Percentiles rank a stretch among this genome's conserved stretches.
Evolutionary conservation across 1,140 invertebrate species (phyloP).

Genomic region (Amphibalanus amphitrite): DNA sequence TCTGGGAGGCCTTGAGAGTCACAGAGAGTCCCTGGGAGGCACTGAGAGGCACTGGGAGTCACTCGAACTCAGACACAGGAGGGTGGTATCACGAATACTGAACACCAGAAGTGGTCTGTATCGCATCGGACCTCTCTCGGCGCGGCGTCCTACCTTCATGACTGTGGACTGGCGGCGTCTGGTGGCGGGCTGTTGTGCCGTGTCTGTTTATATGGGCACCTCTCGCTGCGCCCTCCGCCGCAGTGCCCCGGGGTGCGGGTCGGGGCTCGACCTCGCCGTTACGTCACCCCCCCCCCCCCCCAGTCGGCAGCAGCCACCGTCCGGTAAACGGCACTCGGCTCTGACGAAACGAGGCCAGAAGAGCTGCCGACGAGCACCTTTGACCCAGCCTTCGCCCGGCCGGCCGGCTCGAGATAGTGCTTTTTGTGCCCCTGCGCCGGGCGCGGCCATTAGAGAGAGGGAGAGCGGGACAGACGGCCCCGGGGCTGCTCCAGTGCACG

Average conservation of each 20-base stretch:
- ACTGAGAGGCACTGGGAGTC: no score
- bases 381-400: background rate
- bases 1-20: no score
- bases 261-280: background rate
- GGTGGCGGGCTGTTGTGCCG: background rate
- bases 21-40: no score
- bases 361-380: background rate
- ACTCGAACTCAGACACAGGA: no score
- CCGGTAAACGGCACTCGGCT: background rate
- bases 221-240: background rate
- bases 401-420: no score
- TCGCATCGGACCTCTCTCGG: no score
- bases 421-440: background rate
- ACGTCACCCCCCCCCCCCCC: background rate
- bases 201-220: background rate
- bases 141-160: background rate
- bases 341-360: background rate
- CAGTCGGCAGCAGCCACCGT: no score
- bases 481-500: no score
- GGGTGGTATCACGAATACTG: no score
- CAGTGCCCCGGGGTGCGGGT: background rate
- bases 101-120: no score
- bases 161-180: background rate
- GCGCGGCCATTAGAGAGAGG: background rate
- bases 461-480: background rate